Base-by-base conservation (phyloP, 2,888 invertebrate species). In the Drosophila melanosoma region DNA sequence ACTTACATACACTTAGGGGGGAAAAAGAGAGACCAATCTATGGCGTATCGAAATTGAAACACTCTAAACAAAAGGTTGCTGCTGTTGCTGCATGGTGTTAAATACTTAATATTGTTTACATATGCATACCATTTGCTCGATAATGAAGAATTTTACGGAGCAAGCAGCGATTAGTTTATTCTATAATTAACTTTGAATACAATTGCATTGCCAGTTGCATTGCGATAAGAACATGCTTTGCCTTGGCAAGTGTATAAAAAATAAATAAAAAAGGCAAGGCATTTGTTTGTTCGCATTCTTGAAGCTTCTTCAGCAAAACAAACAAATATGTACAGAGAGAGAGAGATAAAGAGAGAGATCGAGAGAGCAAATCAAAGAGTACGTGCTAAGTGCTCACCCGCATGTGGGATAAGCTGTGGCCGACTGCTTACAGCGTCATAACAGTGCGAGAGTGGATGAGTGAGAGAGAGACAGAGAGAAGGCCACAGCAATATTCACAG, bases 1-100 rank as follows among this genome's bases (percentile, higher is more conserved):
- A 26, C 66, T 86, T 72, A 79, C 53, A 83, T 64, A 74, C 54
- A 53, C 35, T 29, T 29, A 49, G 15, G 17, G n/a, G 32, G 10
- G 38, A 20, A 45, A 64, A 79, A 71, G 80, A 79, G 78, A 71
- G 68, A 17, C 52, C 60, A 70, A 70, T 78, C 71, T 84, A 82
- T 71, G 80, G 58, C 77, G 52, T 66, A 82, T 66, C 79, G 76
- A 83, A 84, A 68, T 68, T 32, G 23, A 52, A 77, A 84, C 75
- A 83, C 87, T 75, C 82, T 86, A 59, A 48, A 48, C 36, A 36
- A 63, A 77, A 66, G 58, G 35, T 65, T 68, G 45, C 23, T 45
- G 23, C 45, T 68, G 23, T 15, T 23, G 23, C 45, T 53, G 48
- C 20, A 61, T 56, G 26, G 40, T 56, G 40, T 62, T 51, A 61